These are phyloP conservation scores for Lepidurus arcticus DNA, from an alignment of 1,140 invertebrate genomes.

Conservation along the genomic window DNA sequence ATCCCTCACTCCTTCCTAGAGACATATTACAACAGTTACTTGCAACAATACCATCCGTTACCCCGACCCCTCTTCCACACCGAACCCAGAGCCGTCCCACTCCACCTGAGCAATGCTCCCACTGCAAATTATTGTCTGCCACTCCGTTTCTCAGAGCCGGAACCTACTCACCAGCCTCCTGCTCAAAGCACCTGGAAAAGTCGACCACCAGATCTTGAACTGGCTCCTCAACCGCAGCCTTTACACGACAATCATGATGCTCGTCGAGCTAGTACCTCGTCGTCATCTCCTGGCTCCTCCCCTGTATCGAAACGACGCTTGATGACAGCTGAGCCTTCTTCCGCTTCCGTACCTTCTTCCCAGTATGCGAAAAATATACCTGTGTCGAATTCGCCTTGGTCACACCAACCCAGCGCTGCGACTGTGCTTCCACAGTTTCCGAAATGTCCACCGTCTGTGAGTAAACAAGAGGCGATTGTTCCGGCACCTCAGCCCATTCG, in stretches of 20 bases:
- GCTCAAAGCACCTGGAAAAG: background rate
- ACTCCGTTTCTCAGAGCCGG: background rate
- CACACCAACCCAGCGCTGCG: background rate
- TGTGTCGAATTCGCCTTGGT: background rate
- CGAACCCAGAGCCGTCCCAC: background rate
- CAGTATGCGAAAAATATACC: background rate
- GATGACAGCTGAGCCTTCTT: background rate
- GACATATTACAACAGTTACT: background rate
- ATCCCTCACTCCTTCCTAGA: conserved; percentile 14
- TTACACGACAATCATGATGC: background rate
- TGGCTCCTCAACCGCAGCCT: background rate
- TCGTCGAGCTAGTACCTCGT: background rate
- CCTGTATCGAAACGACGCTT: background rate
- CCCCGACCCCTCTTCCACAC: background rate
- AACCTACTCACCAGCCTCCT: background rate
- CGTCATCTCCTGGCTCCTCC: background rate
- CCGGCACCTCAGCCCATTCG: background rate
- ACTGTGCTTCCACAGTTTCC: background rate
- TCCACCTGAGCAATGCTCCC: background rate
- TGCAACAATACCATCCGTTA: background rate
- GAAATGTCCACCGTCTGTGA: background rate
- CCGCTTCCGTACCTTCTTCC: background rate
- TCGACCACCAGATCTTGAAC: background rate
- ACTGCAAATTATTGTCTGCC: background rate
- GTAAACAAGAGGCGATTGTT: background rate